Evolutionary conservation across 64 coral and sea anemone genomes (phyloP), one percentile per base, ranked within the genome.

Genomic region (Pachyseris speciosa): DNA sequence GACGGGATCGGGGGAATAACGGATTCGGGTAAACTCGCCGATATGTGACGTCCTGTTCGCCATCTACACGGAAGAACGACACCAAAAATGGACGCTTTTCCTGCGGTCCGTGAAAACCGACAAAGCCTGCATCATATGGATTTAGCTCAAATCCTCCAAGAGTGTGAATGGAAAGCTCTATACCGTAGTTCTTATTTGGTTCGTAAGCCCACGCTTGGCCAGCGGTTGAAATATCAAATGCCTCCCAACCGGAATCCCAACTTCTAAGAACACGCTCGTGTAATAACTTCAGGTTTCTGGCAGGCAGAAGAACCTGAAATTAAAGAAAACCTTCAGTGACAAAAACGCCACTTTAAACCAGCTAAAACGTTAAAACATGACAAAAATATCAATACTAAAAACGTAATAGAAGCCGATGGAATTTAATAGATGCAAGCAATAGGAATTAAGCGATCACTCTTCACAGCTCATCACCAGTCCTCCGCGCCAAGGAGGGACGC

Each of bases 1-100:
- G 86, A 34, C 83, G 37, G 8, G 37, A 45, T 17, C 75, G 48
- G 4, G 42, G 5, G 47, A 47, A 42, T 69, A 30, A 44, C 34
- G n/a, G n/a, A n/a, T 61, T 10, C 24, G 52, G 37, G 36, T 64
- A 75, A 80, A 83, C 65, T 25, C 72, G 78, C 2, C n/a, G 50
- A 78, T 66, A 45, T n/a, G 68, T 65, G 39, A 34, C 43, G 1
- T 55, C 24, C 20, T 87, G 80, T 13, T 75, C 74, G 0, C 86
- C 80, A 26, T 92, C 96, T 27, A 58, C 72, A 5, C 68, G 70
- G 74, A 87, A 99, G 45, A 99, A 99, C 2, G 93, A 84, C 0
- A 99, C 97, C 31, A 99, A 86, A 66, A 99, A 99, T 0, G 97
- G 97, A 25, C 94, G 86, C 28, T 95, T 86, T 34, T 93, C 97